Evolutionary conservation across 2,113 vertebrate species (phyloP), one percentile per base, ranked within the genome.

Genomic region (Pelusios castaneus): DNA sequence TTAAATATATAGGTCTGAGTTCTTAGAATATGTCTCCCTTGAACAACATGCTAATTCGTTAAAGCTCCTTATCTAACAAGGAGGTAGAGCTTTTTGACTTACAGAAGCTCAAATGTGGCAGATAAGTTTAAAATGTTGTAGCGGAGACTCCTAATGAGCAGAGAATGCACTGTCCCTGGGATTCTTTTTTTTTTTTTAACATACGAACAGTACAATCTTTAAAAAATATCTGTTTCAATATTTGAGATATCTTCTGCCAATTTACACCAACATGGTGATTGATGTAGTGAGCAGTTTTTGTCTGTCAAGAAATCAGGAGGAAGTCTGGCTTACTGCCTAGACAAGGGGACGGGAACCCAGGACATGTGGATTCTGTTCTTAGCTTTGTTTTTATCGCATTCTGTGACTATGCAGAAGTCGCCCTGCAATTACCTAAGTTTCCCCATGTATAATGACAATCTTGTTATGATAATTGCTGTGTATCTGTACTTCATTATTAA

Each of bases 1-100:
- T 58, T 58, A 89, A 95, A 92, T 92, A 21, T 24, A 76, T 78
- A 84, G 87, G 83, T 95, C 34, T 75, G 96, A 76, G 89, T 91
- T 67, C 58, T 91, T 82, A 47, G n/a, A 85, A 63, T 6, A 14
- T 13, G 0, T 52, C 0, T 0, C 82, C 75, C 81, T 82, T 51
- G 49, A 86, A 45, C 83, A 89, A 88, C 24, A 41, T 58, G 13
- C 41, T 38, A 49, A 95, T 41, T 88, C 90, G 89, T 47, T 49
- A n/a, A 58, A 21, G 51, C 54, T 95, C 91, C 81, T 94, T 80
- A 78, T 58, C n/a, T 78, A 67, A 58, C 80, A 73, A 93, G 89
- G 24, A 93, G 77, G 77, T 0, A 1, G 75, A 92, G 34, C 27
- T 52, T 2, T 77, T 79, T 84, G 63, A 81, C 81, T 89, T 86